A percentile compares a stretch with the other conserved stretches of the same genome.
These are phyloP conservation scores for Mesocentrotus franciscanus DNA, from an alignment of 53 echinoderm and acorn worm species.

Conservation along the genomic window DNA sequence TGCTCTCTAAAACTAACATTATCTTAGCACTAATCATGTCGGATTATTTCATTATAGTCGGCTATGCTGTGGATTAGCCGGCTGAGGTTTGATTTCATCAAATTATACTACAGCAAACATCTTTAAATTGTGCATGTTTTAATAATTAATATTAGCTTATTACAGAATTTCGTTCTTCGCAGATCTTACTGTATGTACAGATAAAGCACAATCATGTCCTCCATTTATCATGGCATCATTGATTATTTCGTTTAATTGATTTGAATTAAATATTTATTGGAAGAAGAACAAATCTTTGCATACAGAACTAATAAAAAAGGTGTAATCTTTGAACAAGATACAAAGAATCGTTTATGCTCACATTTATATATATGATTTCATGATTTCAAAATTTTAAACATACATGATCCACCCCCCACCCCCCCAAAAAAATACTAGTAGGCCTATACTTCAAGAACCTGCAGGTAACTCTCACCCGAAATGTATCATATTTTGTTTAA, in stretches of 20 bases:
- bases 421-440: too few species aligned
- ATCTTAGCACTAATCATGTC: slow-evolving; percentile 30
- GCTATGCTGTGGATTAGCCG: not conserved
- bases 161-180: not conserved
- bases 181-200: not conserved
- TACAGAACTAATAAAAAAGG: too few species aligned
- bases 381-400: too few species aligned
- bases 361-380: too few species aligned
- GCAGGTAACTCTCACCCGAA: not conserved
- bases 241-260: not conserved
- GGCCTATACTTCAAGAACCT: not conserved
- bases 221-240: too few species aligned
- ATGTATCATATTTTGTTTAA: not conserved
- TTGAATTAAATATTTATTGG: too few species aligned
- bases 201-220: not conserved
- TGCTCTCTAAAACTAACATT: slow-evolving; percentile 24
- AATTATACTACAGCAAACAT: not conserved
- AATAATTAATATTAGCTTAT: not conserved
- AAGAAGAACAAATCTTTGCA: too few species aligned
- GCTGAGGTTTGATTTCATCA: not conserved
- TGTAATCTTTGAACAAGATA: too few species aligned
- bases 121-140: not conserved
- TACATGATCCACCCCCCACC: too few species aligned
- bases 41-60: slow-evolving; percentile 20
- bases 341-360: too few species aligned